phyloP scores from a whole-genome alignment of 1,140 invertebrate species.

The Lanistes nyassanus region DNA sequence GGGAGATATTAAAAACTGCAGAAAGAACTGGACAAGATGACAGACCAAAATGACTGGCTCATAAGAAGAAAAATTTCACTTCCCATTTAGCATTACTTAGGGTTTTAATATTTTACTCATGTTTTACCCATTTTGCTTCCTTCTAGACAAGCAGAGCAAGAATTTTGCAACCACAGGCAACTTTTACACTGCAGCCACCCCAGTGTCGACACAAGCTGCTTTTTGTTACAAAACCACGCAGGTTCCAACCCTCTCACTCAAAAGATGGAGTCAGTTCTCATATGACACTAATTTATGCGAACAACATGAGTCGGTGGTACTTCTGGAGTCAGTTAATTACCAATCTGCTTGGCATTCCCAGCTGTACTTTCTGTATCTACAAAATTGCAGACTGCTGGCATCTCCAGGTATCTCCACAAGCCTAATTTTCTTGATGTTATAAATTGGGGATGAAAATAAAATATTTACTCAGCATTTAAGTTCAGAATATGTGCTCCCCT shows the following conservation, averaged over 20 bases:
- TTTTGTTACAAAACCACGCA: conserved; percentile 1
- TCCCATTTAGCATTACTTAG: not conserved
- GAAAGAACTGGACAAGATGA: no score
- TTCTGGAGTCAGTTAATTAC: conserved; percentile 27
- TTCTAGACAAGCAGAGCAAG: not conserved
- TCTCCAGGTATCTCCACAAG: not conserved
- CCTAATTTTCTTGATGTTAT: no score
- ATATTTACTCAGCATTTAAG: not conserved
- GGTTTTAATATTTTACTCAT: not conserved
- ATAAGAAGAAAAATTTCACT: not conserved
- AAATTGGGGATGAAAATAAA: no score
- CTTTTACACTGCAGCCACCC: not conserved
- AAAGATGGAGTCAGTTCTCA: conserved; percentile 19
- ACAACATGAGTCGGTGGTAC: conserved; percentile 17
- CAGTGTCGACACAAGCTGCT: conserved; percentile 4
- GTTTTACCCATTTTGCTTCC: not conserved
- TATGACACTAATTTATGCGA: conserved; percentile 19
- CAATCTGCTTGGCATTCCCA: conserved; percentile 19
- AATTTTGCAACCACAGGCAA: not conserved
- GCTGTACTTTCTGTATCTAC: not conserved
- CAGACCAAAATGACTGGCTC: no score
- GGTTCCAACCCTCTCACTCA: conserved; percentile 10
- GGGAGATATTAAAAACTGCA: no score
- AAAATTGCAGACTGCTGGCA: conserved; percentile 1
- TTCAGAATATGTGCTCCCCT: not conserved